Conservation (phyloP, 2,888 invertebrate genomes). For the Cheilosia soror region DNA sequence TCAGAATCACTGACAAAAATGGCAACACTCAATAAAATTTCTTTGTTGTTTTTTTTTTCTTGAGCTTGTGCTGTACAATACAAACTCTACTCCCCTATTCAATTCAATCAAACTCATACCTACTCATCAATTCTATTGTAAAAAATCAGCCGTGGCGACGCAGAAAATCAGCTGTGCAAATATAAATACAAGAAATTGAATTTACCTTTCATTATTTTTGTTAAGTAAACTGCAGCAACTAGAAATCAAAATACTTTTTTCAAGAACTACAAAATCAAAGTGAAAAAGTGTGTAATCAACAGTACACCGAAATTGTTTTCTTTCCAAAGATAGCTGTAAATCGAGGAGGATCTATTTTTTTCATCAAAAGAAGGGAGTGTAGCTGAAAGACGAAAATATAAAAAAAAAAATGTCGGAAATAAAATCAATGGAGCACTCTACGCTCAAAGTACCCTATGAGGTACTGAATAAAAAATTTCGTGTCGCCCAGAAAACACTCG, state of each 20-base stretch:
- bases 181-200: slow-evolving; percentile 56
- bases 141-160: slow-evolving; percentile 73
- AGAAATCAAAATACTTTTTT: neutral
- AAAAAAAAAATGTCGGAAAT: slow-evolving; percentile 91
- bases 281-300: neutral
- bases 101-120: slow-evolving; percentile 53
- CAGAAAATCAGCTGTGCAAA: slow-evolving; percentile 71
- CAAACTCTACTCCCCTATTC: slow-evolving; percentile 18
- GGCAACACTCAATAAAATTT: slow-evolving; percentile 24
- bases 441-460: slow-evolving; percentile 99
- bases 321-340: slow-evolving; percentile 55
- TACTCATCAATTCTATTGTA: slow-evolving; percentile 22
- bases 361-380: slow-evolving; percentile 58
- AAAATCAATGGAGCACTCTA: slow-evolving; percentile 97
- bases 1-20: neutral
- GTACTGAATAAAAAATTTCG: slow-evolving; percentile 98
- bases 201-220: slow-evolving; percentile 37
- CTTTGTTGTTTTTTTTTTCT: slow-evolving; percentile 47
- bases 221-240: neutral
- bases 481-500: slow-evolving; percentile 96
- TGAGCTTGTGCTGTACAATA: neutral
- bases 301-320: slow-evolving; percentile 12
- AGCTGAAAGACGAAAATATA: slow-evolving; percentile 34
- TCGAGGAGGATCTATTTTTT: slow-evolving; percentile 17
- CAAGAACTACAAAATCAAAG: neutral